Base-by-base conservation (phyloP, 2,797 vertebrate genomes). In the Xerus rutilus region DNA sequence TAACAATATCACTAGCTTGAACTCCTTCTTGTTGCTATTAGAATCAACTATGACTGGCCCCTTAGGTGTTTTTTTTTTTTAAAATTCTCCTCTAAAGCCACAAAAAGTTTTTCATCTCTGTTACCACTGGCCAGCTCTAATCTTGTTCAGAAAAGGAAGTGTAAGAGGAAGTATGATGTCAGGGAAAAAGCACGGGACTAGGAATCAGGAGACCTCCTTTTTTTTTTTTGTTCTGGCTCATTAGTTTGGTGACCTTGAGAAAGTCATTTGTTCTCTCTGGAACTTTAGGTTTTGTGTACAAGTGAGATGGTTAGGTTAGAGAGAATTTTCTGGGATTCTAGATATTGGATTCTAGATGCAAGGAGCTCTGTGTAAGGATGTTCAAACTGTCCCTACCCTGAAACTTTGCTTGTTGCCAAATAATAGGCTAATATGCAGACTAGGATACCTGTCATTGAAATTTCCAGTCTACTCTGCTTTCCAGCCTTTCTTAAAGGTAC, bases 241-340 rank as follows among this genome's bases (percentile, higher is more conserved):
- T 97, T 95, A 93, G 52, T 91, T 91, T 79, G 10, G 7, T 87
- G 81, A 92, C 93, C 92, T 95, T 96, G 87, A 96, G 84, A 94
- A 96, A 95, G 88, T 81, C 13, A 18, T 94, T 78, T 95, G 23
- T 91, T 95, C 79, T 77, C 72, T 89, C 39, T 62, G 62, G 45
- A 87, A 84, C 64, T 95, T 90, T 94, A 91, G 21, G 20, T 89
- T 43, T 84, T 96, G 23, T 85, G 70, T 85, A 28, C n/a, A 65
- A n/a, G 52, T 70, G 67, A 93, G 47, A 74, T 79, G 49, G 59
- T 87, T 96, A 62, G 7, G n/a, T 93, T 96, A 92, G 67, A 85
- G 72, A 89, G 57, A 84, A 57, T 57, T 92, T 93, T 92, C 32
- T 62, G 72, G 35, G 28, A 83, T 49, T 91, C 64, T 89, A 52